These are phyloP conservation scores for Acronicta aceris DNA, from an alignment of 2,888 invertebrate species.

Conservation along the genomic window DNA sequence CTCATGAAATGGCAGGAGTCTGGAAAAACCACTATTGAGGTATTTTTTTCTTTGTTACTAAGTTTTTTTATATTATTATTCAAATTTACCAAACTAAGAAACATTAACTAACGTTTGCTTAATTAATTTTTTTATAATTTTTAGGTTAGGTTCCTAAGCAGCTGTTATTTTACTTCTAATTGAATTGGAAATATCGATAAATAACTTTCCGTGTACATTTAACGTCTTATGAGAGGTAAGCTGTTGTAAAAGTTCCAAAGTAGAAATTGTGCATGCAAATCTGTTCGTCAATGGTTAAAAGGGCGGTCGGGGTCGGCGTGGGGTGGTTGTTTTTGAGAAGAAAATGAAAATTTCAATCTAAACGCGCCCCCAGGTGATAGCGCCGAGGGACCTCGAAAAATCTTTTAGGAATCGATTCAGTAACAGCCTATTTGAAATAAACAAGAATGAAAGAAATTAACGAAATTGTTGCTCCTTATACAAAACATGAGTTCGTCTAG, in stretches of 20 bases:
- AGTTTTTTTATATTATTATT: background rate
- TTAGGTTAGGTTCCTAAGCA: too few species aligned
- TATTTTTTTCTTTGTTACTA: conserved; percentile 54
- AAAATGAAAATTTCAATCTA: conserved; percentile 87
- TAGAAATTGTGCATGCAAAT: conserved; percentile 80
- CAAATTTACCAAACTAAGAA: background rate
- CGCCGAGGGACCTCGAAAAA: conserved; percentile 61
- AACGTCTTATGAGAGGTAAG: conserved; percentile 46
- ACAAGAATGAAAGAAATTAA: conserved; percentile 19
- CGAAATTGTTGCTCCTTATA: too few species aligned
- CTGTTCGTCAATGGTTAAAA: conserved; percentile 67
- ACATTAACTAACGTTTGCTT: conserved; percentile 4
- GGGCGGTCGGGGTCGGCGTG: conserved; percentile 61
- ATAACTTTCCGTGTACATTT: conserved; percentile 40
- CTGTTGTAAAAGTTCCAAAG: conserved; percentile 60
- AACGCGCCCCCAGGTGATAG: conserved; percentile 81
- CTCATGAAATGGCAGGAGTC: conserved; percentile 90
- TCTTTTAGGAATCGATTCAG: conserved; percentile 62
- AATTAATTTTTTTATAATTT: too few species aligned
- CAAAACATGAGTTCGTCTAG: too few species aligned
- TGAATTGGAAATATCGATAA: conserved; percentile 34
- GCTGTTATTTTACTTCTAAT: conserved; percentile 31
- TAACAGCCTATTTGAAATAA: conserved; percentile 38
- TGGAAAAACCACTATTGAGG: conserved; percentile 90
- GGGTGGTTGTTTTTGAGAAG: conserved; percentile 75